A percentile compares a stretch with the other conserved stretches of the same genome.
Evolutionary conservation across 2,888 invertebrate species (phyloP).

Genomic region (Hybos culiciformis): DNA sequence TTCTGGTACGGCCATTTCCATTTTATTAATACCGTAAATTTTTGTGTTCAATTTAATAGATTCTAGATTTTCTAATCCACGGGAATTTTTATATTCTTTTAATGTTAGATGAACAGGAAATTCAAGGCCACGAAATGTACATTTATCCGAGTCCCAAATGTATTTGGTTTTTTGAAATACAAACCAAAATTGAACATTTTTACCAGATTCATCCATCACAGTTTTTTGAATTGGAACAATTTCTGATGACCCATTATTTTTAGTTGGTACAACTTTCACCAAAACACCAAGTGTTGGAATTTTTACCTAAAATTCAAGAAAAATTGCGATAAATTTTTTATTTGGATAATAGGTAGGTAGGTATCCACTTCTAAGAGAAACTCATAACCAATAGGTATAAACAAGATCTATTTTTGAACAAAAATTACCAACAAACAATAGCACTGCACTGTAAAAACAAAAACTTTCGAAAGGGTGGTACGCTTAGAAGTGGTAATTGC

Average conservation of each 20-base stretch:
- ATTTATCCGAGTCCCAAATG: slow-evolving; percentile 71
- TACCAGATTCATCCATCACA: slow-evolving; percentile 43
- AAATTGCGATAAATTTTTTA: too few species aligned
- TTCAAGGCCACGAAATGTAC: slow-evolving; percentile 63
- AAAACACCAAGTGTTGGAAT: slow-evolving; percentile 64
- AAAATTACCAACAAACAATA: too few species aligned
- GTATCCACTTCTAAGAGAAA: too few species aligned
- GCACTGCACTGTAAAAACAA: too few species aligned
- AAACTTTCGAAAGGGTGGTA: too few species aligned
- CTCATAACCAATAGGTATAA: too few species aligned
- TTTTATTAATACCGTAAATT: slow-evolving; percentile 78
- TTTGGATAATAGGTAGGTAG: too few species aligned
- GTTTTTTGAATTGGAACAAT: slow-evolving; percentile 64
- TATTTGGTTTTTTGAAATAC: slow-evolving; percentile 97
- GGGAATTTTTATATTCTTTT: slow-evolving; percentile 64
- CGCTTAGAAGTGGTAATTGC: too few species aligned
- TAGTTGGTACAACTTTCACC: slow-evolving; percentile 89
- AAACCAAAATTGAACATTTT: slow-evolving; percentile 54
- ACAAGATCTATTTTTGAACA: too few species aligned
- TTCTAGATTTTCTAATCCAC: slow-evolving; percentile 75
- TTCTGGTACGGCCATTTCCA: slow-evolving; percentile 85
- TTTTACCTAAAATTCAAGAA: slow-evolving; percentile 59
- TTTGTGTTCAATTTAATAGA: slow-evolving; percentile 61
- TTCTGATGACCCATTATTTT: slow-evolving; percentile 95
- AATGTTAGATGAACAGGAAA: slow-evolving; percentile 68